A percentile compares a stretch with the other conserved stretches of the same genome.
Conservation (phyloP, 2,113 vertebrate species). For the Elephantulus edwardii region DNA sequence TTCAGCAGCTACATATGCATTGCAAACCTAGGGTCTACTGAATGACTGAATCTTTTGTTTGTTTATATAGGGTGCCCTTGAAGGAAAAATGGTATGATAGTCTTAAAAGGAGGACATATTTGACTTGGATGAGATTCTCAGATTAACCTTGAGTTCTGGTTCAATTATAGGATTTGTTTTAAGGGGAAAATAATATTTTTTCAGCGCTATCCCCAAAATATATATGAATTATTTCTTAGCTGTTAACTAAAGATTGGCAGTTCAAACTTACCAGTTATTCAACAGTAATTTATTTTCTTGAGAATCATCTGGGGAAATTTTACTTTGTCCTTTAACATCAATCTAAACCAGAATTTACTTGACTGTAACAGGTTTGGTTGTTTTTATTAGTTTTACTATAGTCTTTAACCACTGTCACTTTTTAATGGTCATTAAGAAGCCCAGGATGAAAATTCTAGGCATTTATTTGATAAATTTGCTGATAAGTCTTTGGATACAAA, state of each 20-base stretch:
- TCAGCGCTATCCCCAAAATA: not conserved
- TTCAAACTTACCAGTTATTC: not conserved
- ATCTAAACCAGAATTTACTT: not conserved
- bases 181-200: slow-evolving; percentile 8
- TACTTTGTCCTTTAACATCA: not conserved
- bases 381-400: not conserved
- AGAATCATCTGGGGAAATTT: not conserved
- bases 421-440: not conserved
- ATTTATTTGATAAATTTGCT: slow-evolving; percentile 1
- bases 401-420: not conserved
- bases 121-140: not conserved
- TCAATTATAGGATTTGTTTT: not conserved
- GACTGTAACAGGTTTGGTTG: not conserved
- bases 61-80: not conserved
- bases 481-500: slow-evolving; percentile 18
- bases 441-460: not conserved
- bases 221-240: not conserved
- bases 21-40: not conserved
- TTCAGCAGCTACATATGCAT: not conserved
- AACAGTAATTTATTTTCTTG: not conserved
- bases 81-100: not conserved
- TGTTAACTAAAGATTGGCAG: not conserved
- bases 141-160: not conserved
- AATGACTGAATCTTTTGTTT: not conserved
- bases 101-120: no score